Conservation (phyloP, 1,140 invertebrate genomes). For the Cyclargus thomasi region DNA sequence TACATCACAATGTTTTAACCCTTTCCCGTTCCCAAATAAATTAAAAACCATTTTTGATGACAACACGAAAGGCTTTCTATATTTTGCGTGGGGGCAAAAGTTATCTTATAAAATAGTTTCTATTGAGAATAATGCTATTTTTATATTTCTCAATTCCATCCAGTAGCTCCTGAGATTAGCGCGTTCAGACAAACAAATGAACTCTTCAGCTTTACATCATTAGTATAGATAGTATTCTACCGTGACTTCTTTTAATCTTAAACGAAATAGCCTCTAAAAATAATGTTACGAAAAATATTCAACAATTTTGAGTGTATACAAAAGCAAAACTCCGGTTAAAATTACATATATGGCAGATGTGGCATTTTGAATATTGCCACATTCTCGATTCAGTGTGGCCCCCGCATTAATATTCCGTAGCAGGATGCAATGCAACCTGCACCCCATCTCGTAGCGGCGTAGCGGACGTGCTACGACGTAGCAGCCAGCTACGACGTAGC, state of each 20-base stretch:
- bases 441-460: background rate
- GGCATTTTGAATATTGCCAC: conserved; percentile 13
- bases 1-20: background rate
- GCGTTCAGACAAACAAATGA: no score
- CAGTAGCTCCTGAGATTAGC: no score
- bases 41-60: background rate
- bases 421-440: background rate
- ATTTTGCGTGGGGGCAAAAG: background rate
- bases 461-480: conserved; percentile 11
- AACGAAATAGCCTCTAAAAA: background rate
- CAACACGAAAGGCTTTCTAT: background rate
- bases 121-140: no score
- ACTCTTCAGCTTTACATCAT: no score
- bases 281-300: background rate
- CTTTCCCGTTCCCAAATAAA: background rate
- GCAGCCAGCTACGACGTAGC: background rate
- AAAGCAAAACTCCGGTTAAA: background rate
- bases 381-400: background rate
- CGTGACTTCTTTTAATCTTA: no score
- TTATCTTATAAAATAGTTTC: background rate
- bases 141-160: no score
- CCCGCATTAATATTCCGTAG: conserved; percentile 9
- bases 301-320: background rate
- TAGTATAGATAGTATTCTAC: background rate
- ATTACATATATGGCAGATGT: background rate